Evolutionary conservation across 2,888 invertebrate genomes (phyloP).

Genomic region (Limenitis camilla): DNA sequence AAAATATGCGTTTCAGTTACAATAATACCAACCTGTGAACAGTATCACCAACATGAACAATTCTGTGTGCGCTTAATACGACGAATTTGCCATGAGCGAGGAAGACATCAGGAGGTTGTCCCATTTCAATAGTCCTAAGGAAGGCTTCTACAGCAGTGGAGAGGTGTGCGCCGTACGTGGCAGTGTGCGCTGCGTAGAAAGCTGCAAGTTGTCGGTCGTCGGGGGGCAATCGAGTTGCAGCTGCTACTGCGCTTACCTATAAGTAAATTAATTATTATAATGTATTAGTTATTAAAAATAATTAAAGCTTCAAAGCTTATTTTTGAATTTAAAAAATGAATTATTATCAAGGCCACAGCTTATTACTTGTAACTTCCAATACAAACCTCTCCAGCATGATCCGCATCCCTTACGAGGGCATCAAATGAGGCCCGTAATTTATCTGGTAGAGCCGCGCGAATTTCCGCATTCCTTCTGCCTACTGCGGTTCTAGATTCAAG

Average conservation of each 20-base stretch:
- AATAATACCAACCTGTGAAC: constrained; percentile 75
- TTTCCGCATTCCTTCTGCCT: constrained; percentile 81
- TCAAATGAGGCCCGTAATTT: constrained; percentile 85
- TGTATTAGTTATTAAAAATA: not conserved
- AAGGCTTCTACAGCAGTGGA: constrained; percentile 94
- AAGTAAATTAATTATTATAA: not conserved
- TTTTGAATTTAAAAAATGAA: too few relatives aligned
- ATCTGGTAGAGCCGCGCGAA: constrained; percentile 81
- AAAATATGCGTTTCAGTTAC: not conserved
- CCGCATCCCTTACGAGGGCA: constrained; percentile 82
- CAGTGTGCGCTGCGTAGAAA: constrained; percentile 91
- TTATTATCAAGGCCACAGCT: too few relatives aligned
- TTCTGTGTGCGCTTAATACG: constrained; percentile 92
- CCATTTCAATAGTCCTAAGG: constrained; percentile 91
- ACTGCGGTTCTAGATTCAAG: constrained; percentile 84
- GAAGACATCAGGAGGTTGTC: constrained; percentile 94
- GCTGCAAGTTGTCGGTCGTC: constrained; percentile 89
- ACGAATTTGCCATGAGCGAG: constrained; percentile 96
- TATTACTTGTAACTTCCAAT: not conserved
- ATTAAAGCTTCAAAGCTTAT: too few relatives aligned
- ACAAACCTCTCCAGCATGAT: constrained; percentile 73
- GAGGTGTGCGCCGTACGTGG: constrained; percentile 88
- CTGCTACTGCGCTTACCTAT: constrained; percentile 69
- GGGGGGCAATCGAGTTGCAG: constrained; percentile 75
- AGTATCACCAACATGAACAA: constrained; percentile 95